Evolutionary conservation across 2,888 invertebrate species (phyloP).

Genomic region (Tanaodytes sp.): DNA sequence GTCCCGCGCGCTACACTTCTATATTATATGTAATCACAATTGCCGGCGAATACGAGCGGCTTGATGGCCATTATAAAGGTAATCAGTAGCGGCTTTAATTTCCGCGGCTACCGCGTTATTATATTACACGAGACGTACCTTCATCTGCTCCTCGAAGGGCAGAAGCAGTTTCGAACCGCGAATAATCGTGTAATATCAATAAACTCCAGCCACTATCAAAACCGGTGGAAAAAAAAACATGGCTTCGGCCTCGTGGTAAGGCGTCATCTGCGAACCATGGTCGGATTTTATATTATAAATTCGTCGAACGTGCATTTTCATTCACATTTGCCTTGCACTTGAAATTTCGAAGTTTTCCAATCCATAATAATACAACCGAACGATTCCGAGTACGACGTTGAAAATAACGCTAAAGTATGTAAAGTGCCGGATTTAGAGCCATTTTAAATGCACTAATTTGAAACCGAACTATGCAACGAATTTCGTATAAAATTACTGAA

Average conservation of each 20-base stretch:
- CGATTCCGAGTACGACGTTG: too few species aligned
- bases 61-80: slow-evolving; percentile 54
- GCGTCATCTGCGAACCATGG: neutral
- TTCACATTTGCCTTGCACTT: too few species aligned
- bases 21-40: slow-evolving; percentile 52
- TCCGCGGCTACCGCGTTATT: slow-evolving; percentile 55
- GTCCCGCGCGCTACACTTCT: slow-evolving; percentile 44
- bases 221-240: too few species aligned
- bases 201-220: slow-evolving; percentile 34
- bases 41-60: slow-evolving; percentile 46
- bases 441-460: too few species aligned
- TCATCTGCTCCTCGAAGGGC: slow-evolving; percentile 35
- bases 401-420: too few species aligned
- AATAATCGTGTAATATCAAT: slow-evolving; percentile 53
- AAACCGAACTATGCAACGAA: too few species aligned
- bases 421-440: too few species aligned
- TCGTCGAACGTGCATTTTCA: too few species aligned
- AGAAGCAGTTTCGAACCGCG: slow-evolving; percentile 42
- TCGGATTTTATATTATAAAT: too few species aligned
- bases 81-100: slow-evolving; percentile 55
- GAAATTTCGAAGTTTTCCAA: too few species aligned
- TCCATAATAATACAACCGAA: too few species aligned
- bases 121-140: slow-evolving; percentile 52
- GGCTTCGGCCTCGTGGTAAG: slow-evolving; percentile 16
- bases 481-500: too few species aligned